Conservation (phyloP, 1,140 invertebrate genomes). For the Araneus ventricosus region DNA sequence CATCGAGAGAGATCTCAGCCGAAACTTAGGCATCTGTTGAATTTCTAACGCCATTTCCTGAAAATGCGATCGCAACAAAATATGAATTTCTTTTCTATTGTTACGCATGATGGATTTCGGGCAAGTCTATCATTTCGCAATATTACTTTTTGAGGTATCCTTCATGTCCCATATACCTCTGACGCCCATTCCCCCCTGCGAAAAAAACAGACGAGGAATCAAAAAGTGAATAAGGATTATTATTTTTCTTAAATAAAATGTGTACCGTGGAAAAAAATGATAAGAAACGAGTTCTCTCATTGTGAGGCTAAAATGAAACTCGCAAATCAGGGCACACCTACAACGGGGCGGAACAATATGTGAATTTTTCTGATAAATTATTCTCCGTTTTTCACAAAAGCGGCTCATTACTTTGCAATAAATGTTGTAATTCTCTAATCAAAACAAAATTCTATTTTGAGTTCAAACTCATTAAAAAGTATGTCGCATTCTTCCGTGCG, state of each 20-base stretch:
- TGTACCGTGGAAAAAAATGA: neutral
- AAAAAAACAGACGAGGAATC: neutral
- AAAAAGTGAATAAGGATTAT: neutral
- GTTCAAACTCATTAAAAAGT: too few species aligned
- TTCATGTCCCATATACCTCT: too few species aligned
- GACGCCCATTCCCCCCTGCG: neutral
- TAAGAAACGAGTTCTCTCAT: neutral
- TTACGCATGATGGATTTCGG: neutral
- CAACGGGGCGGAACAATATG: neutral
- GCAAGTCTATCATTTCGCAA: neutral
- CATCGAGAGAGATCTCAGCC: neutral
- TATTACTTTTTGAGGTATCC: neutral
- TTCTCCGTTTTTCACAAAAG: neutral
- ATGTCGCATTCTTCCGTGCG: too few species aligned
- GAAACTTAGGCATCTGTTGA: neutral
- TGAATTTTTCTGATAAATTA: constrained; percentile 1
- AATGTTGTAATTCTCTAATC: too few species aligned
- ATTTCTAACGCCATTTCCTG: neutral
- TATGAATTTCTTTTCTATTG: neutral
- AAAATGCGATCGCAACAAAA: neutral
- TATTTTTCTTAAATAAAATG: constrained; percentile 10
- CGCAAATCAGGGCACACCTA: constrained; percentile 10
- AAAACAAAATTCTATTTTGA: too few species aligned
- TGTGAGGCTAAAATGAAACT: neutral
- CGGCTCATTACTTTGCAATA: neutral